Evolutionary conservation across 1,140 invertebrate genomes (phyloP), one percentile per base, ranked within the genome.

Genomic region (Formica exsecta): DNA sequence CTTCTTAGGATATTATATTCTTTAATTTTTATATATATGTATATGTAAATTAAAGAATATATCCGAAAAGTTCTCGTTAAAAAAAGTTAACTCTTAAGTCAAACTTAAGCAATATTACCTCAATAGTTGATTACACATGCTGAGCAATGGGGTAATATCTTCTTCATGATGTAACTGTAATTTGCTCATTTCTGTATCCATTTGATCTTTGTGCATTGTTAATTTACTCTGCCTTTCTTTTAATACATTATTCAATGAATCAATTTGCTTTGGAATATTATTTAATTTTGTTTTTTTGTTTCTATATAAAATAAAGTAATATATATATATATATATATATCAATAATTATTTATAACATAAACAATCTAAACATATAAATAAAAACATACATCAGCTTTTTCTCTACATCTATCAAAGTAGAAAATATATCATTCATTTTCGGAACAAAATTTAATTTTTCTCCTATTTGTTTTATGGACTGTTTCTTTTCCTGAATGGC

Each of bases 401-500:
- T 73, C 44, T 77, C 38, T 29, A n/a, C 73, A 68, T 89, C 85
- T 62, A 8, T 70, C 5, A 86, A 44, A 66, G 70, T 68, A 29
- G 38, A 32, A 61, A 93, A 87, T 16, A 91, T 91, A 0, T 87
- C 71, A 62, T 91, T 86, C 38, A 90, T 41, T 51, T 91, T 75
- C 54, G 89, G 64, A 1, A 92, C 70, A 38, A 93, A 57, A 48
- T 64, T 57, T 36, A 92, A 61, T 57, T 80, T 80, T 48, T 68
- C 87, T 13, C 86, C 88, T 36, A 89, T 85, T 32, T 91, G 87
- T 68, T 92, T 89, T n/a, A 93, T 90, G 16, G 87, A 83, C 6
- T 85, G 66, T 59, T 91, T 91, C 65, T 92, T 94, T 6, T 74
- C 64, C 6, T 85, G 81, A n/a, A 92, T 90, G 8, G 87, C 73